Conservation (phyloP, 2,113 vertebrate genomes). For the Coptodon bakossiorum region DNA sequence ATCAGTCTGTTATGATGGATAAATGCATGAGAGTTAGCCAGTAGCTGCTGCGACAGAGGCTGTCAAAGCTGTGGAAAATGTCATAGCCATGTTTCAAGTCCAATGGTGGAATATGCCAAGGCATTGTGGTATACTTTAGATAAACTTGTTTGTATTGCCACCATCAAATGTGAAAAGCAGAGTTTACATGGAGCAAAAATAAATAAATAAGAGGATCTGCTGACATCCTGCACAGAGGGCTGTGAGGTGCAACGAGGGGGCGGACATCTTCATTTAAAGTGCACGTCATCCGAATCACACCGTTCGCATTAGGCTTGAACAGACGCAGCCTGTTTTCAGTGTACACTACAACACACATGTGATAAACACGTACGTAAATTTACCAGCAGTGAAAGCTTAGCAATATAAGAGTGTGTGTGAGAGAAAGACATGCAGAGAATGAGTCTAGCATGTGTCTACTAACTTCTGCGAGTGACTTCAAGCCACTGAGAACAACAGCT, state of each 20-base stretch:
- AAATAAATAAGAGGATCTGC: neutral
- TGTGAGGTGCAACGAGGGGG: neutral
- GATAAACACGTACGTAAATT: neutral
- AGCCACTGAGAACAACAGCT: conserved; percentile 11
- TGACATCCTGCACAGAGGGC: neutral
- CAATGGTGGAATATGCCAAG: neutral
- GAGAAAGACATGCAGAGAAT: neutral
- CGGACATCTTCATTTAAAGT: neutral
- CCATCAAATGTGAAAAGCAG: neutral
- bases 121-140: neutral
- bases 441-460: neutral
- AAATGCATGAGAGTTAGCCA: neutral
- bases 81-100: neutral
- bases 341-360: neutral
- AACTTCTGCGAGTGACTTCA: neutral
- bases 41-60: neutral
- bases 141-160: neutral
- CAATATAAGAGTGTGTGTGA: neutral
- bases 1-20: neutral
- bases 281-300: conserved; percentile 31
- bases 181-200: neutral
- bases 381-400: neutral
- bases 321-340: neutral
- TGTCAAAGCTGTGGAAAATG: neutral
- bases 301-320: conserved; percentile 33